Base-by-base conservation (phyloP, 2,888 invertebrate genomes). In the Stenolophus ochropezus region DNA sequence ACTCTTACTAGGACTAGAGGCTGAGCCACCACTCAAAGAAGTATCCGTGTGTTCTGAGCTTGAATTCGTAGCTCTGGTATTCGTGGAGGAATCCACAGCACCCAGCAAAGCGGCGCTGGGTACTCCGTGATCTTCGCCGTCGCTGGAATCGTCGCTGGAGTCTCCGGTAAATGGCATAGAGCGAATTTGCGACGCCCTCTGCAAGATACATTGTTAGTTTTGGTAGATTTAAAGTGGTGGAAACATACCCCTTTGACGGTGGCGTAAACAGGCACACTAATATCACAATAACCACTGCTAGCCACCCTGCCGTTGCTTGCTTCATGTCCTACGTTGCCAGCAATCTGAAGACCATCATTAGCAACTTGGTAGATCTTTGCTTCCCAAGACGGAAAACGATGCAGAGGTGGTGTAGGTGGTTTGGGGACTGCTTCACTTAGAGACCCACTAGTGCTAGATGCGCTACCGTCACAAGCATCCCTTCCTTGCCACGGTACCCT, bases 91-190 rank as follows among this genome's bases (percentile, higher is more conserved):
- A 21, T 83, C 82, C 25, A 77, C 77, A 33, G 71, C 84, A 85
- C 84, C 86, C 27, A 71, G 27, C 27, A 58, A 51, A 8, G 85
- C 85, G 25, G 85, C 85, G 65, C 87, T 88, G 83, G 89, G 89
- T 49, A 88, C 88, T 56, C 90, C 89, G 84, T 90, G 89, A 83
- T 90, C 96, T 88, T 97, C 97, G 25, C 97, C 97, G 87, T 98
- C 98, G 6, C 97, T 97, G 0, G 97, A 97, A 87, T 98, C 98
- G 87, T 97, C 97, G 0, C 97, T 96, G 2, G 97, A 97, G 86
- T 98, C 98, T 1, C 97, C 98, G 14, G 96, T 96, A 88, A 98
- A 98, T 5, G 98, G 98, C 93, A 97, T 96, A 58, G 97, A 97
- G 85, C 98, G 92, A 85, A 98, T 98, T 90, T 98, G 98, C 89